These are phyloP conservation scores for Ligdia adustata DNA, from an alignment of 2,888 invertebrate species.

Conservation along the genomic window DNA sequence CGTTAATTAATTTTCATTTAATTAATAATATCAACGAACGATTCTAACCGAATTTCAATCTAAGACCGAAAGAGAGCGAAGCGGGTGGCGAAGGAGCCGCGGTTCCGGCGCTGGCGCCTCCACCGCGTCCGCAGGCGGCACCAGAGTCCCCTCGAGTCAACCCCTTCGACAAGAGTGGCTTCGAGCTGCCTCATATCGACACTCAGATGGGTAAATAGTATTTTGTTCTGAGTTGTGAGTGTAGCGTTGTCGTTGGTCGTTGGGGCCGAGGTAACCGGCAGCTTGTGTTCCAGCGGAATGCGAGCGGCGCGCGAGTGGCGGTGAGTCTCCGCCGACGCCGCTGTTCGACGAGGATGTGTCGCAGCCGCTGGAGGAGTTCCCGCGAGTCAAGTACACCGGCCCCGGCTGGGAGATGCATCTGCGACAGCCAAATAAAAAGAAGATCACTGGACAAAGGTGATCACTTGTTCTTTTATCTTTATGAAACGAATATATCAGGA, in stretches of 20 bases:
- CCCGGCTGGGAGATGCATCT: conserved; percentile 99
- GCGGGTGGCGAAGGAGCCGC: conserved; percentile 45
- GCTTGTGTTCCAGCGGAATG: neutral
- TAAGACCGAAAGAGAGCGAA: conserved; percentile 83
- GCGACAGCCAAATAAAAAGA: conserved; percentile 98
- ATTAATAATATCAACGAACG: no score
- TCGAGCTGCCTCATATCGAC: conserved; percentile 60
- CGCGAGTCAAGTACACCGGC: conserved; percentile 89
- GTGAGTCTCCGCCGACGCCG: conserved; percentile 95
- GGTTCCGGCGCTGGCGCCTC: conserved; percentile 89
- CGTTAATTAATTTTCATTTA: no score
- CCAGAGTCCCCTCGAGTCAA: conserved; percentile 88
- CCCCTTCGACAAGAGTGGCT: conserved; percentile 88
- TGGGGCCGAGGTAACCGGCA: no score
- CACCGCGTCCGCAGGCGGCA: conserved; percentile 83
- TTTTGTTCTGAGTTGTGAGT: conserved; percentile 1
- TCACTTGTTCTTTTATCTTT: no score
- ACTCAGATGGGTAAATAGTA: conserved; percentile 38
- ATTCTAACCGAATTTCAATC: no score
- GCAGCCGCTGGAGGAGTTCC: conserved; percentile 95
- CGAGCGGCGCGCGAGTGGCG: conserved; percentile 53
- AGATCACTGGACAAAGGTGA: conserved; percentile 93
- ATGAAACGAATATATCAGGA: no score
- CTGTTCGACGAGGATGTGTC: conserved; percentile 97
- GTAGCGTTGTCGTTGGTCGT: no score